Base-by-base conservation (phyloP, 2,888 invertebrate genomes). In the Lasiommata megera region DNA sequence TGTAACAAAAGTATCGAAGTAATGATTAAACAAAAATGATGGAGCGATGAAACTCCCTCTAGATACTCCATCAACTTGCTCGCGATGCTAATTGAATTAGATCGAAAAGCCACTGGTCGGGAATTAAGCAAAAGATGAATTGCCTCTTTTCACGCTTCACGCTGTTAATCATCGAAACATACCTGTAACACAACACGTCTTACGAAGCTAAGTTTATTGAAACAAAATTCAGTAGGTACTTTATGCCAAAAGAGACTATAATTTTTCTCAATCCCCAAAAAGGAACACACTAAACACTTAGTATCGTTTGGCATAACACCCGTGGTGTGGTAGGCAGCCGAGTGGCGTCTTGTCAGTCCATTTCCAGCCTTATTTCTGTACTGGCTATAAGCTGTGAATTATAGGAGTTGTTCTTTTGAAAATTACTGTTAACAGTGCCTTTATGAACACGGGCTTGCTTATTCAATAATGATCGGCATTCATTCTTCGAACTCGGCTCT, bases 81-180 rank as follows among this genome's bases (percentile, higher is more conserved):
- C 54, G 60, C 55, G 48, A 23, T 51, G 70, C 77, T 83, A 83
- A 85, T 86, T 84, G 74, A 82, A 86, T 86, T 84, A 82, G 75
- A 71, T 67, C 66, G 74, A 73, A 75, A 73, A 76, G 74, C 70
- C 70, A 70, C 73, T 68, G 73, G 74, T 65, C 54, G 73, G 71
- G 71, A 82, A 81, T 84, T 80, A 83, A 75, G 70, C 70, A 70
- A 69, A 82, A 87, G 87, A 88, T 77, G 83, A 86, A 88, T 82
- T 71, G 80, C 72, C 66, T 64, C 62, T 70, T 75, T 82, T 79
- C 86, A 85, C 83, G 88, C 84, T 81, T 74, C 70, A 61, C 68
- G 73, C 73, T 77, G 77, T 77, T 82, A 81, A 81, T 31, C 9
- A 74, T 74, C 74, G 76, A 69, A 72, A 43, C 54, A 41, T 43